These are phyloP conservation scores for Garrulus glandarius DNA, from an alignment of 2,797 vertebrate species.

Conservation along the genomic window DNA sequence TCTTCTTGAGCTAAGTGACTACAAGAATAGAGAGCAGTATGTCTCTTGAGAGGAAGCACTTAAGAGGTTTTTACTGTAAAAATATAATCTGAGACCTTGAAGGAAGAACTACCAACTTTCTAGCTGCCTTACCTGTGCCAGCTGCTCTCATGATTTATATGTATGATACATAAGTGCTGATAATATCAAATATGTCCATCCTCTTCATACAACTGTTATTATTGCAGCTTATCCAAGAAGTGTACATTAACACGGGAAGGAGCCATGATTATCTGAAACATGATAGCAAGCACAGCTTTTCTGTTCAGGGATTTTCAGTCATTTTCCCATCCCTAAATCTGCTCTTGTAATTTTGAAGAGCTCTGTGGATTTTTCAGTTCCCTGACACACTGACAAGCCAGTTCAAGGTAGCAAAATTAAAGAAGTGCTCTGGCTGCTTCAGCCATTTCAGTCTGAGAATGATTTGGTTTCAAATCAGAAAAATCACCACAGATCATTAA, in stretches of 20 bases:
- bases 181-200: background rate
- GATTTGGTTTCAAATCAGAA: background rate
- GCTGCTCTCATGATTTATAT: background rate
- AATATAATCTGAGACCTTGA: background rate
- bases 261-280: background rate
- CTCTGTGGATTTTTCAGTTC: background rate
- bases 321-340: background rate
- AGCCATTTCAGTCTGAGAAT: background rate
- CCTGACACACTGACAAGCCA: background rate
- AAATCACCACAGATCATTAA: background rate
- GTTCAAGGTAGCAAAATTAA: background rate
- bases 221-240: background rate
- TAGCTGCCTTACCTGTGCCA: background rate
- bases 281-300: background rate
- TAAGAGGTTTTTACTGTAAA: background rate
- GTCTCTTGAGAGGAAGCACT: background rate
- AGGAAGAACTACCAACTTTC: background rate
- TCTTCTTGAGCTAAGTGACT: background rate
- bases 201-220: background rate
- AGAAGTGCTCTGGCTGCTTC: background rate
- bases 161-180: background rate
- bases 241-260: background rate
- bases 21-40: background rate
- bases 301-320: slow-evolving; percentile 1
- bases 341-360: background rate